Evolutionary conservation across 2,888 invertebrate species (phyloP), one percentile per base, ranked within the genome.

Genomic region (Ceraclea dissimilis): DNA sequence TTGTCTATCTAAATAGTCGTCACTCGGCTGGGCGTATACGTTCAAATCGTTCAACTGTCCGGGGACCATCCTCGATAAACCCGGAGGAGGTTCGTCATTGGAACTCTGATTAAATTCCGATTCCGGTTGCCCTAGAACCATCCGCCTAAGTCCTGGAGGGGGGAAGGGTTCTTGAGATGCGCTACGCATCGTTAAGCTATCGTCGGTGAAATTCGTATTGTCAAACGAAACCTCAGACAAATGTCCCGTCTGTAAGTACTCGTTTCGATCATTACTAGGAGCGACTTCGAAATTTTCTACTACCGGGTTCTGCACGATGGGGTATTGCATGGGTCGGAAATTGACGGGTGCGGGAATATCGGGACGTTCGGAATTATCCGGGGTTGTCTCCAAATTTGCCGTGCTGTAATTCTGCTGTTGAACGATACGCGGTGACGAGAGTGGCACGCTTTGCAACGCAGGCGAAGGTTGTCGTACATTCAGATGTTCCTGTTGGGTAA

Each of bases 191-290:
- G 49, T 50, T 1, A 53, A 31, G 31, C 51, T 52, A 16, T 56
- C 49, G 47, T 53, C 56, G 13, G 57, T 34, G 48, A 57, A 61
- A 48, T 60, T 60, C n/a, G 57, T 72, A 63, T 76, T 76, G 60
- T 74, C 76, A 62, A 73, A 77, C 63, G 77, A 76, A 10, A 74
- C 71, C 63, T 82, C 81, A 1, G 85, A 86, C 49, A 88, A 70
- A 65, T 87, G 86, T 17, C 87, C 87, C 2, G 88, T 88, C 71
- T 88, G 87, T 57, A 88, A 71, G 68, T 88, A 88, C 68, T 88
- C 85, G 67, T 88, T 86, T 57, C 88, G 76, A 64, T 88, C 88
- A 67, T 81, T 83, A 59, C 80, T 82, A 0, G 85, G 84, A 11
- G 81, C 79, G 22, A 82, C 76, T 69, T 85, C 85, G 64, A 79